These are phyloP conservation scores for Pachypanchax playfairii DNA, from an alignment of 2,113 vertebrate genomes.

Conservation along the genomic window DNA sequence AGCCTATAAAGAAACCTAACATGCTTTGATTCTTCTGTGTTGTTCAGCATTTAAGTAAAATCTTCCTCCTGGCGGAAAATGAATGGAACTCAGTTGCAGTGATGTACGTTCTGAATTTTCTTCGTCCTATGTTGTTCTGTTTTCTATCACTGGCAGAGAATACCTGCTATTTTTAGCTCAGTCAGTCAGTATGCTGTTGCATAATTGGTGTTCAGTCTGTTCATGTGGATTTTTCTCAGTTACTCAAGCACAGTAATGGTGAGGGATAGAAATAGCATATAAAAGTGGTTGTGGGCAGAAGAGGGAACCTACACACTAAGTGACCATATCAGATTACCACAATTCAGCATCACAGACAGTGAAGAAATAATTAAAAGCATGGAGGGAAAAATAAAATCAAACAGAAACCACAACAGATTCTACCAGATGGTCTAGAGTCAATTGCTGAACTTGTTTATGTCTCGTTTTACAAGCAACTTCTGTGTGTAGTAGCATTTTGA, in stretches of 20 bases:
- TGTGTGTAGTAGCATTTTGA: constrained; percentile 25
- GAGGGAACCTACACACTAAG: constrained; percentile 49
- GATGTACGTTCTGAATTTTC: not conserved
- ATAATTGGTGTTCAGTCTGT: constrained; percentile 29
- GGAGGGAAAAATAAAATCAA: not conserved
- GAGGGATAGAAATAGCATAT: constrained; percentile 24
- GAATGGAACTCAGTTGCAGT: not conserved
- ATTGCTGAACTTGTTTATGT: constrained; percentile 5
- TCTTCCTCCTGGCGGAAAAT: not conserved
- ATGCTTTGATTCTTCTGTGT: no score
- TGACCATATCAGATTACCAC: constrained; percentile 32
- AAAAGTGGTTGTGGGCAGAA: constrained; percentile 36
- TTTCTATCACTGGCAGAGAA: not conserved
- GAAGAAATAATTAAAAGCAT: not conserved
- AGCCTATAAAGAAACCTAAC: no score
- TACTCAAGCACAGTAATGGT: constrained; percentile 26
- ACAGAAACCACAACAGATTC: constrained; percentile 28
- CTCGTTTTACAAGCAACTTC: not conserved
- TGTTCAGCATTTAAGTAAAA: not conserved
- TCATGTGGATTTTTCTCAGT: constrained; percentile 6
- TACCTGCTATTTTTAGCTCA: constrained; percentile 25
- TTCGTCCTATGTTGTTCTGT: not conserved
- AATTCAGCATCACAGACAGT: constrained; percentile 16
- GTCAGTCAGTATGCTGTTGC: not conserved
- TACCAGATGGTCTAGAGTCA: constrained; percentile 26